These are phyloP conservation scores for Melanerpes formicivorus DNA, from an alignment of 2,113 vertebrate species.

Conservation along the genomic window DNA sequence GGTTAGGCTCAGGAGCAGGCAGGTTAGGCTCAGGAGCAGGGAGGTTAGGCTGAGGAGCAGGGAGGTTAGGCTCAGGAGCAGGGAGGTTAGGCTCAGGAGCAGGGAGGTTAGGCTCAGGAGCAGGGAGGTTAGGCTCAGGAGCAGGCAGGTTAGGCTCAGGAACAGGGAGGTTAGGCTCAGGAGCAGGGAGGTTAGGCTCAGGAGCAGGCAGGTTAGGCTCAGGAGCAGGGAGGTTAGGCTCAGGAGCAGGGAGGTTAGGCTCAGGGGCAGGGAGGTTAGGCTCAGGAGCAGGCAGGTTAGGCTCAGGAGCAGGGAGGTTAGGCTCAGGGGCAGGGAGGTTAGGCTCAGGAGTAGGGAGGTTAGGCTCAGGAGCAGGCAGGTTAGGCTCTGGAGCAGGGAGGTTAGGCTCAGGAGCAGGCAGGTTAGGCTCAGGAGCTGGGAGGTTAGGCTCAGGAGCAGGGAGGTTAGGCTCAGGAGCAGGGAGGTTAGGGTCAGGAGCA, in stretches of 20 bases:
- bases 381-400: background rate
- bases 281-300: background rate
- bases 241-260: background rate
- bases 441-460: no score
- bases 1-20: background rate
- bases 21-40: background rate
- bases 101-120: no score
- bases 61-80: background rate
- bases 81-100: background rate
- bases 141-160: background rate
- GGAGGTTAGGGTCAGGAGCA: no score
- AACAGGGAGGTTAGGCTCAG: background rate
- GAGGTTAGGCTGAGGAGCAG: background rate
- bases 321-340: no score
- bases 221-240: background rate
- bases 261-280: background rate
- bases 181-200: no score
- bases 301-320: background rate
- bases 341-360: no score
- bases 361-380: background rate
- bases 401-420: background rate
- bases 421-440: no score
- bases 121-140: background rate
- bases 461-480: no score
- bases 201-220: background rate